Conservation (phyloP, 2,113 vertebrate species). For the Loxodonta africana region DNA sequence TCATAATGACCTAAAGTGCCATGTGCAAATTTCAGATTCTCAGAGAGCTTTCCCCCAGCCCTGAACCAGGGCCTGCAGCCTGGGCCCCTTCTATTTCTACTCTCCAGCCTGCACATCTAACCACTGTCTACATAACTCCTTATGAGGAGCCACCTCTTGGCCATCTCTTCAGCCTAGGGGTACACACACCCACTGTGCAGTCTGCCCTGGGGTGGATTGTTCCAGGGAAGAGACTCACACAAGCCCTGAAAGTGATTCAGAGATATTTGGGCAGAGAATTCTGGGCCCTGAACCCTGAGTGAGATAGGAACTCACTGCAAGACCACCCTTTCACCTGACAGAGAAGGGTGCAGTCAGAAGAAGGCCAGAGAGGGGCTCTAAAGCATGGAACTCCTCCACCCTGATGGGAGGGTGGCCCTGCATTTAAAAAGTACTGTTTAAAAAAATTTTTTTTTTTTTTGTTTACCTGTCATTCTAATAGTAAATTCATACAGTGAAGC, state of each 20-base stretch:
- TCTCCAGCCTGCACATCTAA: background rate
- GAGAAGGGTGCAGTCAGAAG: background rate
- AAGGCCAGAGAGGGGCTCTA: background rate
- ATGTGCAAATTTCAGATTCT: conserved; percentile 18
- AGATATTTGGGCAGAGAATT: background rate
- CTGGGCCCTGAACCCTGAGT: background rate
- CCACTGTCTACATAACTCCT: background rate
- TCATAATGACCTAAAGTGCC: background rate
- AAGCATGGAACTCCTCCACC: background rate
- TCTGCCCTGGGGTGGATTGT: background rate
- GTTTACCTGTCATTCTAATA: background rate
- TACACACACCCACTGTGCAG: background rate
- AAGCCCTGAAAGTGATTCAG: background rate
- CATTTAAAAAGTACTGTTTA: no score
- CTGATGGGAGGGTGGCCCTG: background rate
- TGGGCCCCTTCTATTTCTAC: background rate
- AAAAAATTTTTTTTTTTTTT: no score
- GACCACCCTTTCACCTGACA: background rate
- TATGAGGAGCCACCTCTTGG: background rate
- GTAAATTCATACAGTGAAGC: background rate
- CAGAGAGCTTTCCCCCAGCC: background rate
- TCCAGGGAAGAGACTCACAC: background rate
- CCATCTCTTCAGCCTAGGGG: background rate
- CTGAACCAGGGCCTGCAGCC: background rate
- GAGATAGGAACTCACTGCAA: background rate